Evolutionary conservation across 2,888 invertebrate genomes (phyloP), one percentile per base, ranked within the genome.

Genomic region (Halictus ligatus): DNA sequence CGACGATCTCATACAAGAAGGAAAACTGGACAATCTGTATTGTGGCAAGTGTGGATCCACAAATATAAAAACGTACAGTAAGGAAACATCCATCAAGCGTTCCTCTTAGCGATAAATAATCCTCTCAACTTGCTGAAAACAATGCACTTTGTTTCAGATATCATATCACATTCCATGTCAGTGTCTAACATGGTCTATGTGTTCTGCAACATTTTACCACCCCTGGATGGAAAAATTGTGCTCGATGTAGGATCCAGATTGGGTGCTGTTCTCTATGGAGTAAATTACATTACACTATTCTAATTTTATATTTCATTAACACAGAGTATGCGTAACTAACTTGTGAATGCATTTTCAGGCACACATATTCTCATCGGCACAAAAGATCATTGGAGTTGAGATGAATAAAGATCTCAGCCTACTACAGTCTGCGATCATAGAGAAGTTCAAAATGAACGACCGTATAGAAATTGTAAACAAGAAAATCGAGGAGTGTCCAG

Each of bases 221-320:
- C 95, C 83, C 95, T 97, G 87, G 94, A 96, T 84, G 96, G 95
- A 40, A 96, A 96, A 93, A 96, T 95, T 78, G 94, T 97, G 75
- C 93, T 97, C 50, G 97, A 97, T 95, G 95, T 97, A 80, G 97
- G 97, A 10, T 97, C 97, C 25, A 96, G 97, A 92, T 94, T 97
- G 76, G 97, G 97, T 75, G 96, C 97, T 82, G 96, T 97, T 78
- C 95, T 97, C 13, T 97, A 97, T 95, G 97, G 97, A 87, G 97
- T 97, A 95, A 95, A 96, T 64, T 25, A 54, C 7, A 54, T 21
- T 29, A 46, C 74, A 46, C n/a, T 5, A 6, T 50, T 12, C 25
- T 54, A 21, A 58, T 2, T 3, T 6, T n/a, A 29, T 12, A 8
- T 54, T 29, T 48, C 3, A 54, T 29, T 21, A 46, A 15, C 0